Evolutionary conservation across 1,140 invertebrate genomes (phyloP).

Genomic region (Euura saliciscinereae): DNA sequence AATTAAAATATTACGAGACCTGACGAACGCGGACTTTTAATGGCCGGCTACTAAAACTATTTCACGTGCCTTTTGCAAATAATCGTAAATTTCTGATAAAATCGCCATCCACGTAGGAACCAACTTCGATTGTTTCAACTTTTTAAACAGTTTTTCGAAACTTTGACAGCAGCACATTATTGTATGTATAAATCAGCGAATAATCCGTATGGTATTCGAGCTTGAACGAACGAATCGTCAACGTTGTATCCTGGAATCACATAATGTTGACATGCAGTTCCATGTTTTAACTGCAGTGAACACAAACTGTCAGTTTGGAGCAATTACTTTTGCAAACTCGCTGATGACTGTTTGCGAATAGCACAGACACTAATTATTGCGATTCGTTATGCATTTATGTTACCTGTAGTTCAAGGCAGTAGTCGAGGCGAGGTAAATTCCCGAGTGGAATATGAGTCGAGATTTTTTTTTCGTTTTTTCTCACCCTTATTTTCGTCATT

Average conservation of each 20-base stretch:
- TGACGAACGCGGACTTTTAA: background rate
- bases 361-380: background rate
- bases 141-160: no score
- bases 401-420: background rate
- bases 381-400: constrained; percentile 3
- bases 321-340: background rate
- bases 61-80: background rate
- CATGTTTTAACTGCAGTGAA: background rate
- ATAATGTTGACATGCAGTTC: background rate
- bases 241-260: background rate
- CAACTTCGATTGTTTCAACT: no score
- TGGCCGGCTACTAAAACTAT: background rate
- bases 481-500: background rate
- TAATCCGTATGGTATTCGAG: background rate
- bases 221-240: background rate
- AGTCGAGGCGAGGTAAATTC: background rate
- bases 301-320: background rate
- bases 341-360: background rate
- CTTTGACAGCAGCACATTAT: no score
- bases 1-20: background rate
- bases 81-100: no score
- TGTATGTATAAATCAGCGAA: no score
- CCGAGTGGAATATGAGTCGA: background rate
- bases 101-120: no score
- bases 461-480: background rate